Conservation (phyloP, 2,888 invertebrate genomes). For the Rambutsinella grinnellia region DNA sequence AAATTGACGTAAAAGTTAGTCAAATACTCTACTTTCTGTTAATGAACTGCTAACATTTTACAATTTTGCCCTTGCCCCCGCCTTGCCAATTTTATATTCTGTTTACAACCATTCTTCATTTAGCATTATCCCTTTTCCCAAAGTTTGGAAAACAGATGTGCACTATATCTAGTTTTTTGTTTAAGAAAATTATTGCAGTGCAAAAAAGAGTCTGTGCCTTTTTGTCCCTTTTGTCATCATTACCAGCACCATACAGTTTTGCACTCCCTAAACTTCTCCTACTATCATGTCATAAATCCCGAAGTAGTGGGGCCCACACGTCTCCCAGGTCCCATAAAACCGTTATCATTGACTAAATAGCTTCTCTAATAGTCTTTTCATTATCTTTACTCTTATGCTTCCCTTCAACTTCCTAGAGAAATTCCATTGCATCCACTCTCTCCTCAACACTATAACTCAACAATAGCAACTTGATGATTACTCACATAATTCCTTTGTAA, state of each 20-base stretch:
- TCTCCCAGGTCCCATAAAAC: constrained; percentile 65
- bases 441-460: constrained; percentile 1
- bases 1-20: too few species aligned
- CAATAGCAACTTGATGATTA: constrained; percentile 8
- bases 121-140: too few species aligned
- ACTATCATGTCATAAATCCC: constrained; percentile 56
- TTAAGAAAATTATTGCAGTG: constrained; percentile 1
- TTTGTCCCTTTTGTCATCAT: not conserved
- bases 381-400: constrained; percentile 44
- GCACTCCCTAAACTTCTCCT: not conserved
- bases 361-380: constrained; percentile 63
- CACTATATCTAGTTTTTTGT: too few species aligned
- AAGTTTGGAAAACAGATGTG: too few species aligned
- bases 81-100: too few species aligned
- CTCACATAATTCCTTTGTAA: constrained; percentile 25
- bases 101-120: too few species aligned
- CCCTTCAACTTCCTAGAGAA: not conserved
- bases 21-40: too few species aligned
- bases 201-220: not conserved
- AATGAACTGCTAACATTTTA: too few species aligned
- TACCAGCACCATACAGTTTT: not conserved
- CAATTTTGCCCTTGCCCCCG: too few species aligned
- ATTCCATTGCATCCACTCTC: constrained; percentile 1
- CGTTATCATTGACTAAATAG: constrained; percentile 66
- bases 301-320: constrained; percentile 53